phyloP scores from a whole-genome alignment of 2,888 invertebrate species.

The Tachina grossa region DNA sequence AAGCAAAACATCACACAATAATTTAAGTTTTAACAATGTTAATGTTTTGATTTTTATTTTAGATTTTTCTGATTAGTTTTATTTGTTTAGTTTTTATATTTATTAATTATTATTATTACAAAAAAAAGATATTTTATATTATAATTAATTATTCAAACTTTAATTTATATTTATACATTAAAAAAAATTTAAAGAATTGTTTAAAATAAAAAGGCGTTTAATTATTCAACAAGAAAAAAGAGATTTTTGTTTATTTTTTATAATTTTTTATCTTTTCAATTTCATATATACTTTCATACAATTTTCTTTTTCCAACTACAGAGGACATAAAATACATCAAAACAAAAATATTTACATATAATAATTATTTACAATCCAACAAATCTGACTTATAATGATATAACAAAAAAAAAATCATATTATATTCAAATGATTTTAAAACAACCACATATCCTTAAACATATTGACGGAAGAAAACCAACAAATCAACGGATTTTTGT shows the following conservation, averaged over 20 bases:
- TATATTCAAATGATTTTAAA: constrained; percentile 46
- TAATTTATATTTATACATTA: constrained; percentile 67
- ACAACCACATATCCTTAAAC: constrained; percentile 68
- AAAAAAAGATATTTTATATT: constrained; percentile 53
- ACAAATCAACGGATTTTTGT: constrained; percentile 60
- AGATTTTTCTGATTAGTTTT: constrained; percentile 65
- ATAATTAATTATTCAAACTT: constrained; percentile 65
- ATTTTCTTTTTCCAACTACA: constrained; percentile 6
- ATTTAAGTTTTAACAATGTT: constrained; percentile 60
- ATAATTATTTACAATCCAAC: constrained; percentile 59
- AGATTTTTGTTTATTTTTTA: constrained; percentile 26
- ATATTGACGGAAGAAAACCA: constrained; percentile 64
- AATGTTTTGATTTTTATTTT: constrained; percentile 56
- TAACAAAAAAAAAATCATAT: constrained; percentile 33
- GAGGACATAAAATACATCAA: neutral
- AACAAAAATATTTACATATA: constrained; percentile 29
- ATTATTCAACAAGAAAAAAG: constrained; percentile 58
- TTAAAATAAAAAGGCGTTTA: constrained; percentile 71
- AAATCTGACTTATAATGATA: constrained; percentile 59
- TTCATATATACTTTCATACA: neutral
- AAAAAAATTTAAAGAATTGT: constrained; percentile 63
- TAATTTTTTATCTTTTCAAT: constrained; percentile 7
- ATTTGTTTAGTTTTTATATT: constrained; percentile 69
- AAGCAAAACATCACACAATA: constrained; percentile 54
- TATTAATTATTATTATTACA: constrained; percentile 57